Percentiles rank a stretch among this genome's conserved stretches.
These are phyloP conservation scores for Ophioderma brevispina DNA, from an alignment of 35 echinoderm and acorn worm species.

Conservation along the genomic window DNA sequence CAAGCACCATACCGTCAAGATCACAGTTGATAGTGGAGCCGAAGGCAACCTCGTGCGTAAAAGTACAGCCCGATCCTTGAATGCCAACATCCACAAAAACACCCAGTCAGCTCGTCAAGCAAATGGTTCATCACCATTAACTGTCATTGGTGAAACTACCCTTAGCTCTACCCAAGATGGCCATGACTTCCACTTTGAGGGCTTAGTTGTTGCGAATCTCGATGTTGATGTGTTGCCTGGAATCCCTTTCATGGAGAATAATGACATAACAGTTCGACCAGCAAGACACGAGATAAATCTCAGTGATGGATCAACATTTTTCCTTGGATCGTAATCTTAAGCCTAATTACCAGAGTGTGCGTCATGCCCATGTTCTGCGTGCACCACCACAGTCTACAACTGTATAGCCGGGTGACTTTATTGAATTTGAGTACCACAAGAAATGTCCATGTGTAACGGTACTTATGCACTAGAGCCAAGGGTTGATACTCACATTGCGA, in stretches of 20 bases:
- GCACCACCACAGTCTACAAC: conserved; percentile 37
- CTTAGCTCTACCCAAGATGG: neutral
- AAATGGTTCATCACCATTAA: conserved; percentile 69
- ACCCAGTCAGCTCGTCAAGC: conserved; percentile 73
- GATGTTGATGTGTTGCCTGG: conserved; percentile 60
- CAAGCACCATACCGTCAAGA: conserved; percentile 27
- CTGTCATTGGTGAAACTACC: conserved; percentile 62
- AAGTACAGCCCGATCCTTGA: conserved; percentile 34
- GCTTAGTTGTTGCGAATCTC: conserved; percentile 45
- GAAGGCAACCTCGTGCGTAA: conserved; percentile 64
- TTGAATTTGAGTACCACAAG: conserved; percentile 30
- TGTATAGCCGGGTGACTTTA: conserved; percentile 52
- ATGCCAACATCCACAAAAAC: neutral
- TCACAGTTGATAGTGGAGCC: conserved; percentile 69
- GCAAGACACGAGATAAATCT: conserved; percentile 35
- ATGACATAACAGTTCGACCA: conserved; percentile 57
- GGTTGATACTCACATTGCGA: neutral
- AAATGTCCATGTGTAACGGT: neutral
- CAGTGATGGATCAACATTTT: conserved; percentile 21
- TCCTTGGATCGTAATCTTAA: neutral
- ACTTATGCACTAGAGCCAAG: conserved; percentile 42
- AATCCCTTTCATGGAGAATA: conserved; percentile 52
- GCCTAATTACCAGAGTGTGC: neutral
- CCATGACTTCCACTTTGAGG: conserved; percentile 42
- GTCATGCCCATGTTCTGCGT: conserved; percentile 52